These are phyloP conservation scores for Oscheius sp. DNA, from an alignment of 2,888 invertebrate species.

Conservation along the genomic window DNA sequence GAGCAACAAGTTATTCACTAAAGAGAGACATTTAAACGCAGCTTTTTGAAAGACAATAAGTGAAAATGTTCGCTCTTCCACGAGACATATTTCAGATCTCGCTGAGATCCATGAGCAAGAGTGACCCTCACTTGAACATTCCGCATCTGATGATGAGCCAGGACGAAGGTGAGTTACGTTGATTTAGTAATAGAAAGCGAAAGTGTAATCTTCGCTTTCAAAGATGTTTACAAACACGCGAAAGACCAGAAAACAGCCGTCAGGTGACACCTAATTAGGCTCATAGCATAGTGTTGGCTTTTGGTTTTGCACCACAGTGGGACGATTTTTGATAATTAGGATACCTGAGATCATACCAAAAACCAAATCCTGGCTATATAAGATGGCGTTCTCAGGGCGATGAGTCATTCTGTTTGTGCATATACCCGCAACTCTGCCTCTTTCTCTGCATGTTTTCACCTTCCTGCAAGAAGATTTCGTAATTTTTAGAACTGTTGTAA, in stretches of 20 bases:
- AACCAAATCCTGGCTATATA: constrained; percentile 7
- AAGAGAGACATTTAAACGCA: background rate
- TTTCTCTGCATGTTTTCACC: background rate
- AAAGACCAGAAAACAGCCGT: constrained; percentile 11
- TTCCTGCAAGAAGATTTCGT: constrained; percentile 1
- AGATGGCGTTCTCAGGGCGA: background rate
- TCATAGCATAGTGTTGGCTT: background rate
- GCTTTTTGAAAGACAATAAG: background rate
- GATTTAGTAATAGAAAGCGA: background rate
- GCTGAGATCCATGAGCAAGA: constrained; percentile 53
- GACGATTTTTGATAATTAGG: background rate
- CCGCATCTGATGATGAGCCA: constrained; percentile 55
- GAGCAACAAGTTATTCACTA: background rate
- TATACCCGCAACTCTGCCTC: no score
- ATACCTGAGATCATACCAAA: constrained; percentile 11
- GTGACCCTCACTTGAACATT: constrained; percentile 56
- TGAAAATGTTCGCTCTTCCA: background rate
- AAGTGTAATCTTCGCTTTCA: background rate
- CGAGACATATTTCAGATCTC: constrained; percentile 34
- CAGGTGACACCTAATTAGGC: background rate
- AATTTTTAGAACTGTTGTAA: constrained; percentile 16
- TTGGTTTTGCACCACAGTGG: background rate
- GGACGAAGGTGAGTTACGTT: constrained; percentile 48
- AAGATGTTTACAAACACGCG: background rate
- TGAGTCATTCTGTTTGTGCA: no score